These are phyloP conservation scores for Ascidia mentula DNA, from an alignment of 23 tunicate genomes.

Conservation along the genomic window DNA sequence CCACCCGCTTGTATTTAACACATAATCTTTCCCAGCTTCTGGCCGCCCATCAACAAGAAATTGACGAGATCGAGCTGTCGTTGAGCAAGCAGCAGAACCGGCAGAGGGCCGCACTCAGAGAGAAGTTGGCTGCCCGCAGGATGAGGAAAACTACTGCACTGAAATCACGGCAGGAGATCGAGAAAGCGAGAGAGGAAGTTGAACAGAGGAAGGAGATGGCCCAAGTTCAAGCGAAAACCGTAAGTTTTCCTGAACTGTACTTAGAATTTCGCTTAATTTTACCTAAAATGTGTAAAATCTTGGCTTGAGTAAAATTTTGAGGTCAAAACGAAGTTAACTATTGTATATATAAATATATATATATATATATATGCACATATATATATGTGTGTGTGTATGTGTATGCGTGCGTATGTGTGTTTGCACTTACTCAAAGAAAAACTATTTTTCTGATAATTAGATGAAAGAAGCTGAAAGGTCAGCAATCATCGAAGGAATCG, in stretches of 20 bases:
- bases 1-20: too few relatives aligned
- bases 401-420: too few relatives aligned
- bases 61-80: conserved; percentile 63
- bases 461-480: conserved; percentile 73
- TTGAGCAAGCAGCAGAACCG: conserved; percentile 56
- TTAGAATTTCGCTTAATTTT: too few relatives aligned
- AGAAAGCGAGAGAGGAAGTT: conserved; percentile 62
- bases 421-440: too few relatives aligned
- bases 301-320: too few relatives aligned
- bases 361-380: too few relatives aligned
- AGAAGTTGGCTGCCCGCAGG: conserved; percentile 75
- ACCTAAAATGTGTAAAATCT: too few relatives aligned
- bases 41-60: conserved; percentile 92
- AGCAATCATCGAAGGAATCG: conserved; percentile 87
- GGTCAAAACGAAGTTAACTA: too few relatives aligned
- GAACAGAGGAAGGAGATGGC: conserved; percentile 86
- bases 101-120: conserved; percentile 67
- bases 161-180: conserved; percentile 63
- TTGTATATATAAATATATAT: too few relatives aligned
- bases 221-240: conserved; percentile 84
- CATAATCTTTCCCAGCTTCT: conserved; percentile 47
- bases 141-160: conserved; percentile 52
- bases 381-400: too few relatives aligned
- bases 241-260: too few relatives aligned
- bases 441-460: conserved; percentile 15